Conservation (phyloP, 2,888 invertebrate species). For the Standfussiana lucernea region DNA sequence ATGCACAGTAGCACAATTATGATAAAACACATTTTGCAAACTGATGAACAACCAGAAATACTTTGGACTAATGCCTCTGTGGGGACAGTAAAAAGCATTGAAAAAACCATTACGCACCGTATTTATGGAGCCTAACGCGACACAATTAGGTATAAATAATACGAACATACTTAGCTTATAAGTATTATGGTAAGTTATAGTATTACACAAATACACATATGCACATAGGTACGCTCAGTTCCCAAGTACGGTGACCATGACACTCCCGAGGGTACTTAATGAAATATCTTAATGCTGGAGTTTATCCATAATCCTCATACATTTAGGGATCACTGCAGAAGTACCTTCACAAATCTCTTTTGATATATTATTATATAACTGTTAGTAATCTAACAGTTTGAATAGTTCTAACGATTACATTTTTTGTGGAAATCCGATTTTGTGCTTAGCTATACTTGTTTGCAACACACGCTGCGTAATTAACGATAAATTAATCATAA, state of each 20-base stretch:
- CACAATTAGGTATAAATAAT: slow-evolving; percentile 57
- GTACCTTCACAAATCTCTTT: slow-evolving; percentile 4
- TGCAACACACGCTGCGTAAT: slow-evolving; percentile 45
- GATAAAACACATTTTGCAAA: slow-evolving; percentile 50
- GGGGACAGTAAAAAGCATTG: slow-evolving; percentile 64
- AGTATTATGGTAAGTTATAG: slow-evolving; percentile 25
- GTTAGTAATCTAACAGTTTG: not conserved
- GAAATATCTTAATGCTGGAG: slow-evolving; percentile 46
- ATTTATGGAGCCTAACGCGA: slow-evolving; percentile 60
- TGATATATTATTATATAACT: not conserved
- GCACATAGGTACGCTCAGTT: slow-evolving; percentile 30
- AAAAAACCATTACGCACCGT: slow-evolving; percentile 61
- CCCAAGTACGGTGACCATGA: slow-evolving; percentile 39
- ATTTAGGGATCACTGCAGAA: slow-evolving; percentile 32
- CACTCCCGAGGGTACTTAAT: slow-evolving; percentile 56
- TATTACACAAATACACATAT: slow-evolving; percentile 14
- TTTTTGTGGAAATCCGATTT: slow-evolving; percentile 32
- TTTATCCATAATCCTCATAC: slow-evolving; percentile 31
- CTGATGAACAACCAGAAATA: slow-evolving; percentile 59
- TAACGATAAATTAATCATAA: slow-evolving; percentile 63
- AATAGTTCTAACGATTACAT: not conserved
- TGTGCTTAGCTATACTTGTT: slow-evolving; percentile 39
- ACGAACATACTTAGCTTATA: slow-evolving; percentile 35
- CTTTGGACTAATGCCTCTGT: slow-evolving; percentile 61
- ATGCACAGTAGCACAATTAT: slow-evolving; percentile 32